Evolutionary conservation across 2,888 invertebrate genomes (phyloP), one percentile per base, ranked within the genome.

Genomic region (Drosophila lutescens): DNA sequence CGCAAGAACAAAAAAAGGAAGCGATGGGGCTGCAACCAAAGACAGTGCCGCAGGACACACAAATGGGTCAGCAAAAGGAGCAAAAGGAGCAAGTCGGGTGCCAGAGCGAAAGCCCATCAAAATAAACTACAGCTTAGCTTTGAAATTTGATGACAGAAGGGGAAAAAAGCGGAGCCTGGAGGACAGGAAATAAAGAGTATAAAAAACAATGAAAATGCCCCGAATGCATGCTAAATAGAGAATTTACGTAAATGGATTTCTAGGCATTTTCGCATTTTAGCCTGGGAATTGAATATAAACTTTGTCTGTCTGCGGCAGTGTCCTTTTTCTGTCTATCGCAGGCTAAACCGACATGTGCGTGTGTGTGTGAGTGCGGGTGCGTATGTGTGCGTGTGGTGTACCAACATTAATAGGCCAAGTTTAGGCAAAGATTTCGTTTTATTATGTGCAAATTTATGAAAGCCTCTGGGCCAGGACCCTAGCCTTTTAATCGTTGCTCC

Each of bases 231-330:
- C 78, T 89, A 88, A 90, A 89, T 83, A 82, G 85, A 84, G 88
- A 89, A 90, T 90, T 90, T 90, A 78, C 75, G 84, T 86, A 90
- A 90, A 90, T 90, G 86, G 89, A 89, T 88, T 89, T 88, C 78
- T 84, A 76, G 80, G 84, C 84, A 79, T 87, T 88, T 81, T 88
- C 84, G 83, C 86, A 83, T 88, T 83, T 67, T 81, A 56, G 75
- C 74, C 72, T 66, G 88, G 62, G 88, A 83, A 83, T 83, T 83
- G 83, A 83, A 87, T 83, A 83, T 87, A 87, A 87, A 87, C 65
- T 74, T 67, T 67, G 51, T 58, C 74, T 34, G 56, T 63, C 63
- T 71, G 66, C 38, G 65, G 57, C 63, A 69, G 72, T 41, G 67
- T 57, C 58, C 70, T 23, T 68, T 69, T 67, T 67, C 38, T 23